phyloP scores from a whole-genome alignment of 2,113 vertebrate genomes.

The Climacteris rufus region DNA sequence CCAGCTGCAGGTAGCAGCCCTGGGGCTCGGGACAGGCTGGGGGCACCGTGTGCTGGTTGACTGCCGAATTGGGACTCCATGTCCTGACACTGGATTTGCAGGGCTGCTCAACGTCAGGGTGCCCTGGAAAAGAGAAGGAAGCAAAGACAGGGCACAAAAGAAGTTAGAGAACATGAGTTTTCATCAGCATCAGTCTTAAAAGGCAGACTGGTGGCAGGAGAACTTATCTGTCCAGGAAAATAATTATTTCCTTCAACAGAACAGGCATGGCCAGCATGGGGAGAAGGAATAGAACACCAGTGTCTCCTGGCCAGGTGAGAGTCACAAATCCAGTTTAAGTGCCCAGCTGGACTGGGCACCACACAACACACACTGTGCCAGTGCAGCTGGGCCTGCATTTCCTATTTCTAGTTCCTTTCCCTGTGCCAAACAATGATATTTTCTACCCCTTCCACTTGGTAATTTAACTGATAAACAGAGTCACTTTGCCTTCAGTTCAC shows the following conservation, averaged over 20 bases:
- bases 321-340: not conserved
- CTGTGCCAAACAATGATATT: not conserved
- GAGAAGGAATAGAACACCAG: not conserved
- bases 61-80: constrained; percentile 92
- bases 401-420: not conserved
- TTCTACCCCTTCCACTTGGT: not conserved
- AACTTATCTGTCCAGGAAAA: not conserved
- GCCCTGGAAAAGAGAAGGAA: constrained; percentile 75
- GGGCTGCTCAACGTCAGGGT: constrained; percentile 94
- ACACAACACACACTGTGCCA: not conserved
- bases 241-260: not conserved
- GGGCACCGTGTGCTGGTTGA: constrained; percentile 80
- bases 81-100: constrained; percentile 95
- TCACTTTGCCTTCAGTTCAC: not conserved
- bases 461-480: not conserved
- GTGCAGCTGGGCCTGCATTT: not conserved
- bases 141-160: not conserved
- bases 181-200: not conserved
- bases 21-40: constrained; percentile 84
- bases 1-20: constrained; percentile 94
- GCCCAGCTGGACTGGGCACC: not conserved
- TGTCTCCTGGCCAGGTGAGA: not conserved
- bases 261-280: not conserved
- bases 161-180: not conserved
- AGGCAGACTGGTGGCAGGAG: not conserved